Evolutionary conservation across 1,140 invertebrate species (phyloP).

Genomic region (Mycetomoellerius zeteki): DNA sequence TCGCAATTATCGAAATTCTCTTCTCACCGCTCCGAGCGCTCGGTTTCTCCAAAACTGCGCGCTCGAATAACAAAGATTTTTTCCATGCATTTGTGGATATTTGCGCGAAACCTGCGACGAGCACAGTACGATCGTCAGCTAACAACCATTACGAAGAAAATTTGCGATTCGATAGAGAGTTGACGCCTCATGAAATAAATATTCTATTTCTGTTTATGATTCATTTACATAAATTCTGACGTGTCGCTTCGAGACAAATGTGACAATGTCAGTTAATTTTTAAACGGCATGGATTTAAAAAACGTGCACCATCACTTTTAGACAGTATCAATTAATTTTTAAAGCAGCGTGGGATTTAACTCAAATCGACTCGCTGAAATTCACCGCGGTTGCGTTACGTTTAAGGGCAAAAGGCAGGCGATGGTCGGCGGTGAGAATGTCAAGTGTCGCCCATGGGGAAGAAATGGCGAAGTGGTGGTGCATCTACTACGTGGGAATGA

Average conservation of each 20-base stretch:
- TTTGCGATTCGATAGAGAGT: background rate
- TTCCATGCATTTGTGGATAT: conserved; percentile 5
- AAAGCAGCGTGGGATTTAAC: conserved; percentile 26
- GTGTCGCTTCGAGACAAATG: background rate
- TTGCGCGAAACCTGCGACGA: conserved; percentile 20
- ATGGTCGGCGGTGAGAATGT: conserved; percentile 31
- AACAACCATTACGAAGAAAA: background rate
- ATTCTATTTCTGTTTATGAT: background rate
- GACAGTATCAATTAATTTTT: conserved; percentile 11
- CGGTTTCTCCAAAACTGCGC: conserved; percentile 65
- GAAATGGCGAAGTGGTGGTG: conserved; percentile 49
- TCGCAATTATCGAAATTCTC: conserved; percentile 80
- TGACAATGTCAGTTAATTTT: conserved; percentile 43
- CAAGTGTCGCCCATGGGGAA: conserved; percentile 43
- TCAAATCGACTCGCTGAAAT: conserved; percentile 24
- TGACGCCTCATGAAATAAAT: background rate
- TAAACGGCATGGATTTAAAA: conserved; percentile 9
- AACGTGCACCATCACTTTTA: background rate
- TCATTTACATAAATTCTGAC: background rate
- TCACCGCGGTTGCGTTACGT: conserved; percentile 18
- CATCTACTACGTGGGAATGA: conserved; percentile 60
- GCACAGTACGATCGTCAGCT: background rate
- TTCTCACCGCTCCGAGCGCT: conserved; percentile 50
- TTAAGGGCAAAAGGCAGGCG: background rate
- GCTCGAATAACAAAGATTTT: conserved; percentile 37